Evolutionary conservation across 2,888 invertebrate genomes (phyloP).

Genomic region (Bedellia somnulentella): DNA sequence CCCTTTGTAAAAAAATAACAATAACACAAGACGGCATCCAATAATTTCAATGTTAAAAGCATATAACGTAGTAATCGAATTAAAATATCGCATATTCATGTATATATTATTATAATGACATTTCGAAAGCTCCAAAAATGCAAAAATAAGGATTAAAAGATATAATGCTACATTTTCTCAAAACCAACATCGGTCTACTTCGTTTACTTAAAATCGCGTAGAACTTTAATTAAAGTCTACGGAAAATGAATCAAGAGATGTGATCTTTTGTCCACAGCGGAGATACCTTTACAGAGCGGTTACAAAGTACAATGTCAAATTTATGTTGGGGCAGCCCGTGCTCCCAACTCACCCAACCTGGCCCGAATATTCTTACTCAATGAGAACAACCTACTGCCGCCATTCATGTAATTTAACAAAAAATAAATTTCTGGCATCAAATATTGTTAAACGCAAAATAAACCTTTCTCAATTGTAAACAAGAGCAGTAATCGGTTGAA

Average conservation of each 20-base stretch:
- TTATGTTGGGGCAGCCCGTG: conserved; percentile 53
- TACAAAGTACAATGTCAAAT: conserved; percentile 50
- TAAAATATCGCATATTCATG: too few species aligned
- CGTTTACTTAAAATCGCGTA: conserved; percentile 35
- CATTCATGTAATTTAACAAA: conserved; percentile 55
- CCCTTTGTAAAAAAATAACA: too few species aligned
- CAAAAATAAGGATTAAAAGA: too few species aligned
- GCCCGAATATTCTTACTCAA: conserved; percentile 38
- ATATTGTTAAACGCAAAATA: too few species aligned
- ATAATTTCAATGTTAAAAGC: too few species aligned
- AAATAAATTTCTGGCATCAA: conserved; percentile 51
- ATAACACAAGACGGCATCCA: too few species aligned
- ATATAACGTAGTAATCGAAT: too few species aligned
- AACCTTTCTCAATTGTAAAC: too few species aligned
- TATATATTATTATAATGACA: too few species aligned
- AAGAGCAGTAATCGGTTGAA: too few species aligned
- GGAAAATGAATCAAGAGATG: conserved; percentile 39
- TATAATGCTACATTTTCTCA: background rate
- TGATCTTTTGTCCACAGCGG: conserved; percentile 44
- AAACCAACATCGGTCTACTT: conserved; percentile 23
- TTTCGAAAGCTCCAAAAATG: too few species aligned
- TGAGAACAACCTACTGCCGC: conserved; percentile 48
- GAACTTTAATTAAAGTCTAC: conserved; percentile 55
- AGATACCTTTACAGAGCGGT: conserved; percentile 42
- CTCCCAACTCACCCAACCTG: conserved; percentile 49